A percentile compares a stretch with the other conserved stretches of the same genome.
These are phyloP conservation scores for Melanerpes aurifrons DNA, from an alignment of 2,113 vertebrate genomes.

Conservation along the genomic window DNA sequence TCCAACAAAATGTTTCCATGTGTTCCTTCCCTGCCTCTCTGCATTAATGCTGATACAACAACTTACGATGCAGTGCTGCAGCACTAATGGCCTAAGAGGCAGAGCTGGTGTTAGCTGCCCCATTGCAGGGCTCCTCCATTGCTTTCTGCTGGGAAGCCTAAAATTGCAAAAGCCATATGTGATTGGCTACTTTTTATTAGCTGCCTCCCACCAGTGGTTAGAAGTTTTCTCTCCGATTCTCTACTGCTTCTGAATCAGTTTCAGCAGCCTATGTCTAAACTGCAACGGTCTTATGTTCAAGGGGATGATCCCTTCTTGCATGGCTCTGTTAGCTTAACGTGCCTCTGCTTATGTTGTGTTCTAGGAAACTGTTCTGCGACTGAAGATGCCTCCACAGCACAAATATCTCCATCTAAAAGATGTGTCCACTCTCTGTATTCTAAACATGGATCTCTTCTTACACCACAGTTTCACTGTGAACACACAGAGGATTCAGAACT, in stretches of 20 bases:
- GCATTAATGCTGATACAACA: neutral
- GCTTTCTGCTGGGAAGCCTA: neutral
- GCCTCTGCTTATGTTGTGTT: neutral
- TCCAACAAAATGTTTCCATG: neutral
- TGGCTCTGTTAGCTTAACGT: neutral
- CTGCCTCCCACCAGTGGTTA: neutral
- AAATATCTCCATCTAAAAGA: neutral
- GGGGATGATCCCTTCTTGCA: neutral
- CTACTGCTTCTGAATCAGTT: neutral
- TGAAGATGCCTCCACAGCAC: neutral
- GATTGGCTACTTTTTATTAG: neutral
- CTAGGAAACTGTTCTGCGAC: neutral
- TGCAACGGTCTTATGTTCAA: neutral
- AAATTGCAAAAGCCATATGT: neutral
- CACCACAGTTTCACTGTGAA: neutral
- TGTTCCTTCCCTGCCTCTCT: neutral
- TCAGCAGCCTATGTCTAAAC: neutral
- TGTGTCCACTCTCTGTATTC: neutral
- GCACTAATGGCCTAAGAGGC: neutral
- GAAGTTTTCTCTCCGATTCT: neutral
- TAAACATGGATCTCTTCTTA: neutral
- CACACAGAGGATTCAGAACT: neutral
- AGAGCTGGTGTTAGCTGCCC: neutral
- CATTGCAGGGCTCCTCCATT: neutral
- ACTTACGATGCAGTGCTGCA: no score